Evolutionary conservation across 2,113 vertebrate species (phyloP).

Genomic region (Phalacrocorax carbo): DNA sequence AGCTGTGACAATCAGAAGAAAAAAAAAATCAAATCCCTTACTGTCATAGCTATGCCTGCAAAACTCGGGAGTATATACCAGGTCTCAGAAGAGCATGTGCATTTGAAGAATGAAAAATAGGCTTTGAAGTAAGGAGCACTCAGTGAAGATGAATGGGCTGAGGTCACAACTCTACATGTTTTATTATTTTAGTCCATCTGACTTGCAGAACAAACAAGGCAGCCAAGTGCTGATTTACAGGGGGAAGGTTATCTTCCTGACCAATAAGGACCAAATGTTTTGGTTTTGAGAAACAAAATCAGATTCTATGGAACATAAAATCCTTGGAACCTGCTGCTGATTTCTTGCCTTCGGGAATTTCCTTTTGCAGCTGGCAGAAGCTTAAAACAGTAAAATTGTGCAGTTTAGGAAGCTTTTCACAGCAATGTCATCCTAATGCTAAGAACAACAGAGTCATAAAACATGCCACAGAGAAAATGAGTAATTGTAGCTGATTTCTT

Average conservation of each 20-base stretch:
- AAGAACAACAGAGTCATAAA: neutral
- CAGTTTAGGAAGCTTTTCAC: neutral
- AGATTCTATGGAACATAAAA: slow-evolving; percentile 45
- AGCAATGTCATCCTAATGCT: neutral
- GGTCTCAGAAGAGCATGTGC: neutral
- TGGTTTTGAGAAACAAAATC: slow-evolving; percentile 28
- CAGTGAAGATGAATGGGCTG: slow-evolving; percentile 43
- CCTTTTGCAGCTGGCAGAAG: slow-evolving; percentile 15
- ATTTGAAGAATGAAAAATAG: slow-evolving; percentile 12
- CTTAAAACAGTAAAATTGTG: neutral
- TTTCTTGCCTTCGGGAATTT: slow-evolving; percentile 31
- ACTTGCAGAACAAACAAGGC: slow-evolving; percentile 56
- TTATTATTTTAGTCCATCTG: slow-evolving; percentile 60
- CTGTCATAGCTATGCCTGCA: neutral
- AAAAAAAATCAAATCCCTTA: neutral
- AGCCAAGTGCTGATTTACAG: slow-evolving; percentile 52
- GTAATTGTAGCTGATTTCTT: neutral
- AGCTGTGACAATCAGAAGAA: neutral
- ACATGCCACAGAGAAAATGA: neutral
- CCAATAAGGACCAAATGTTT: slow-evolving; percentile 43
- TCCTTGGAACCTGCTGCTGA: slow-evolving; percentile 45
- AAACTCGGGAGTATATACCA: neutral
- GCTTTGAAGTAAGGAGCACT: slow-evolving; percentile 46
- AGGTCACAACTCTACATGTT: slow-evolving; percentile 60
- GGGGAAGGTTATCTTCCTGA: slow-evolving; percentile 45